Percentiles rank a stretch among this genome's conserved stretches.
Conservation (phyloP, 2,797 vertebrate genomes). For the Coracias cyanogaster region DNA sequence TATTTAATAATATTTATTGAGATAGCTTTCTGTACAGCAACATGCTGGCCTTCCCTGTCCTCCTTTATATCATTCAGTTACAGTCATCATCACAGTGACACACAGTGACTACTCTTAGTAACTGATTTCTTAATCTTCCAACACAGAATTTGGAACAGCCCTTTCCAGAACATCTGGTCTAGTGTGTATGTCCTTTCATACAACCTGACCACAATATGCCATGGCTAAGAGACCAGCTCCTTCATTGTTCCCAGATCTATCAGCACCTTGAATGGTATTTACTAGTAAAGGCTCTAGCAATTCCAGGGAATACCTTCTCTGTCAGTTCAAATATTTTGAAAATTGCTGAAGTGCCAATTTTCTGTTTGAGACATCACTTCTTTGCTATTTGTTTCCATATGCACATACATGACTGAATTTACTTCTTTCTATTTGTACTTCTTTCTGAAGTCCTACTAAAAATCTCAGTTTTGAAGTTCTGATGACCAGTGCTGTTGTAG, state of each 20-base stretch:
- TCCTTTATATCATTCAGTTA: neutral
- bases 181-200: neutral
- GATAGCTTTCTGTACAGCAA: neutral
- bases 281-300: neutral
- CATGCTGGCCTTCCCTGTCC: neutral
- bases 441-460: neutral
- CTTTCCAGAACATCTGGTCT: neutral
- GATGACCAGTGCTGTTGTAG: neutral
- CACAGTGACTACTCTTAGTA: neutral
- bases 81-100: neutral
- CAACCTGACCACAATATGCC: neutral
- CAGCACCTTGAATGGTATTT: neutral
- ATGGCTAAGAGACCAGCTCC: neutral
- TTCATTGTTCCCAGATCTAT: neutral
- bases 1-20: neutral
- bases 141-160: neutral
- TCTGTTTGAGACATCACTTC: neutral
- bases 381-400: neutral
- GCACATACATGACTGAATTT: neutral
- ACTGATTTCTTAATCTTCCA: neutral
- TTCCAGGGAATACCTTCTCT: neutral
- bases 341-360: neutral
- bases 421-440: neutral
- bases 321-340: neutral
- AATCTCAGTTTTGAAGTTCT: neutral